These are phyloP conservation scores for Byasa hedistus DNA, from an alignment of 2,888 invertebrate species.

Conservation along the genomic window DNA sequence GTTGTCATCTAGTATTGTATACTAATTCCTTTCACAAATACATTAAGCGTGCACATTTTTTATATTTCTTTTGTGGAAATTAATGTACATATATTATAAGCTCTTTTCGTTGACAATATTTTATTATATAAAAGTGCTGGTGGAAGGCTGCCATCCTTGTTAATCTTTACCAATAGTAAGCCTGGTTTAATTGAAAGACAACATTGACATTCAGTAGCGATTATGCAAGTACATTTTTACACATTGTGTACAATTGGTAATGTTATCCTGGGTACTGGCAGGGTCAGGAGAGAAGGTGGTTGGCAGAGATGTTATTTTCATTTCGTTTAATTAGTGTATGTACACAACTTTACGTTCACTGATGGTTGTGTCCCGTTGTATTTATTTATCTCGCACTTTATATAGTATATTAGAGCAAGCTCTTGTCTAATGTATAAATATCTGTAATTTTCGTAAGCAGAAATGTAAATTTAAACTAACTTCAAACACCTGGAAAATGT, in stretches of 20 bases:
- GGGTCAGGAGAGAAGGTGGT: not conserved
- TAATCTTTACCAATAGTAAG: not conserved
- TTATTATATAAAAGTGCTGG: too few species aligned
- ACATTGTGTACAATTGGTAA: not conserved
- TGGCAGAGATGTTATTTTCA: slow-evolving; percentile 26
- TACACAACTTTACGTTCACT: slow-evolving; percentile 54
- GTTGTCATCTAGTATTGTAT: too few species aligned
- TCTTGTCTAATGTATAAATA: not conserved
- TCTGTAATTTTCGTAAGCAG: slow-evolving; percentile 43
- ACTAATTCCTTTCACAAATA: too few species aligned
- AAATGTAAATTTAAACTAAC: slow-evolving; percentile 51
- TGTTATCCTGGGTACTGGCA: not conserved
- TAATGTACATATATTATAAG: too few species aligned
- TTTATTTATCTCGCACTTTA: slow-evolving; percentile 15
- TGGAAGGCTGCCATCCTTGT: not conserved
- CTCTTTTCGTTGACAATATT: too few species aligned
- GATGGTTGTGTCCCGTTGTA: slow-evolving; percentile 62
- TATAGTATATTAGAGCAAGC: too few species aligned
- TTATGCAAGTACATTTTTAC: slow-evolving; percentile 16
- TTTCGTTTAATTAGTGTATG: slow-evolving; percentile 3
- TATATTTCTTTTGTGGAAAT: too few species aligned
- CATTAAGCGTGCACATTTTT: too few species aligned
- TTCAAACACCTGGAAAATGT: slow-evolving; percentile 66
- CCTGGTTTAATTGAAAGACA: not conserved
- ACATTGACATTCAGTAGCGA: slow-evolving; percentile 13